A percentile compares a stretch with the other conserved stretches of the same genome.
Evolutionary conservation across 2,113 vertebrate genomes (phyloP).

Genomic region (Chlamydotis undulata): DNA sequence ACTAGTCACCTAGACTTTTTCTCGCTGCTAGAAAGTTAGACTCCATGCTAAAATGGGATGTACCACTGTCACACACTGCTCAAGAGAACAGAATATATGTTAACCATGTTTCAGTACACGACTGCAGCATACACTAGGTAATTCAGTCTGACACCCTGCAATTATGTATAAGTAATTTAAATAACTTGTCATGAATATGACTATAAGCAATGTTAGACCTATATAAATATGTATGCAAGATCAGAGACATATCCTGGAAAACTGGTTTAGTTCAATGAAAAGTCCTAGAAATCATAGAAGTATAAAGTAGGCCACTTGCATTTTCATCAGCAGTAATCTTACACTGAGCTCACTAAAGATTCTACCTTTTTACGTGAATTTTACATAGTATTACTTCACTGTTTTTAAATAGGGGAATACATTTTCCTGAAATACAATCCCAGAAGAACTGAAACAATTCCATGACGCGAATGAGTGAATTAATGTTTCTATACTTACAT

Average conservation of each 20-base stretch:
- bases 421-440: neutral
- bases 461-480: neutral
- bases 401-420: neutral
- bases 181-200: neutral
- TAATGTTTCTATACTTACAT: neutral
- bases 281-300: neutral
- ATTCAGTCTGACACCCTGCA: neutral
- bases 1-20: neutral
- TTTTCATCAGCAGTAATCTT: neutral
- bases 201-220: neutral
- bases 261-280: neutral
- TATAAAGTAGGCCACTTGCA: neutral
- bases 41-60: neutral
- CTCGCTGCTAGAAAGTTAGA: neutral
- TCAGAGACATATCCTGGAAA: neutral
- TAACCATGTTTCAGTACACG: neutral
- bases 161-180: neutral
- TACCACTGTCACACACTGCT: neutral
- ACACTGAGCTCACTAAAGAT: neutral
- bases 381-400: neutral
- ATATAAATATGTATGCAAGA: neutral
- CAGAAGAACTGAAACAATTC: neutral
- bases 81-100: neutral
- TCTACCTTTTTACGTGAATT: neutral
- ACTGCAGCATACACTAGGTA: neutral